Evolutionary conservation across 2,888 invertebrate species (phyloP).

Genomic region (Diloba caeruleocephala): DNA sequence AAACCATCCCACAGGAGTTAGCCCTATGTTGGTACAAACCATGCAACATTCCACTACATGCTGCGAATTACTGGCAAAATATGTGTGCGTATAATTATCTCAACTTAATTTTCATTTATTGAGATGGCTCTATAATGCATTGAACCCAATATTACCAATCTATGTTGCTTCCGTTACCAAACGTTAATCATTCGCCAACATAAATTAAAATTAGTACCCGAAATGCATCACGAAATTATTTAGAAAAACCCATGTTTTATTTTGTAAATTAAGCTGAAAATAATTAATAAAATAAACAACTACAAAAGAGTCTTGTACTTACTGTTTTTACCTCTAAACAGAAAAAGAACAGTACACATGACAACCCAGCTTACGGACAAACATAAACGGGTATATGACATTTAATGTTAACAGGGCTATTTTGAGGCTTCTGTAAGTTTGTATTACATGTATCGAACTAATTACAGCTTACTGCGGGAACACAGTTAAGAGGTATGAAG

Average conservation of each 20-base stretch:
- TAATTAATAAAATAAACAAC: constrained; percentile 12
- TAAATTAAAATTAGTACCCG: constrained; percentile 1
- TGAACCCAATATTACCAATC: neutral
- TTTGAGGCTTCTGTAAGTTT: neutral
- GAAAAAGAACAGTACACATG: constrained; percentile 20
- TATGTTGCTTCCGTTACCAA: neutral
- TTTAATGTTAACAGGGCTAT: constrained; percentile 21
- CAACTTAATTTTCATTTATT: constrained; percentile 45
- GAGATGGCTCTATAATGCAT: too few species aligned
- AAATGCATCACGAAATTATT: neutral
- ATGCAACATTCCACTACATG: constrained; percentile 38
- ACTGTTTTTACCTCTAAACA: constrained; percentile 38
- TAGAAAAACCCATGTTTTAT: neutral
- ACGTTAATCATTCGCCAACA: neutral
- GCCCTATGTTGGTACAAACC: constrained; percentile 11
- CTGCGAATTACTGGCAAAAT: constrained; percentile 16
- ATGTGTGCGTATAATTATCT: constrained; percentile 10
- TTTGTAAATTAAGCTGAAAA: constrained; percentile 44
- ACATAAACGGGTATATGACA: constrained; percentile 7
- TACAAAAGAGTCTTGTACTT: constrained; percentile 34
- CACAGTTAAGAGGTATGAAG: too few species aligned
- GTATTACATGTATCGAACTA: too few species aligned
- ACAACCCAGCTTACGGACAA: constrained; percentile 22
- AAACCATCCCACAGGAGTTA: constrained; percentile 1
- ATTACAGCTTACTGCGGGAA: too few species aligned